Evolutionary conservation across 1,140 invertebrate genomes (phyloP), one percentile per base, ranked within the genome.

Genomic region (Nomia melanderi): DNA sequence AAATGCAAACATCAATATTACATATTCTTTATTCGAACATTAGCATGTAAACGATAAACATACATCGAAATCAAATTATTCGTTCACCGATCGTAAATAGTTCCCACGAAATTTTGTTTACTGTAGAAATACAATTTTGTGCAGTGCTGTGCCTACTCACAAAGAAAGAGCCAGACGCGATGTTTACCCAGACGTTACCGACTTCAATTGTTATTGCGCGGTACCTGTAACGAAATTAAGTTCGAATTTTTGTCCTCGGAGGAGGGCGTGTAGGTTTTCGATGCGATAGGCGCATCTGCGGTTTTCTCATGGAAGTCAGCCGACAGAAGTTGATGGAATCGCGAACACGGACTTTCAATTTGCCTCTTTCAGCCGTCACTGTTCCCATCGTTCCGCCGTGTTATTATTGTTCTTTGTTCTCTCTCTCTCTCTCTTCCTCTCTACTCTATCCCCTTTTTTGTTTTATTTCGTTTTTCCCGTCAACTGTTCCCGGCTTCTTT

Each of bases 261-360:
- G n/a, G 36, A 8, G 12, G 7, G 23, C 25, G 47, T 44, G 41
- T 25, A 66, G 47, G 29, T 6, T 36, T 31, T 23, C 50, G 20
- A 14, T 27, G 12, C 25, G 8, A 31, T n/a, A 27, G 20, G 29
- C 6, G 47, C 64, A 66, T 81, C 62, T 54, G 67, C 63, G 71
- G 65, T 54, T 73, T 85, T 74, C 77, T 79, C 80, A 82, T 77
- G 81, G 77, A 82, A 83, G 81, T 81, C 81, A 77, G 63, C 25
- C 71, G 47, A 60, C 72, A 44, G 59, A 70, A 76, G 77, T 53
- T 53, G 50, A 60, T 47, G 66, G 50, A 71, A 83, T 73, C 79
- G 69, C 29, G 75, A 76, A 85, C 85, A 86, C 76, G 82, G 83
- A 87, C 86, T 86, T 90, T 88, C 89, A 88, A 90, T 90, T 90